Conservation (phyloP, 2,113 vertebrate genomes). For the Paratilapia polleni region DNA sequence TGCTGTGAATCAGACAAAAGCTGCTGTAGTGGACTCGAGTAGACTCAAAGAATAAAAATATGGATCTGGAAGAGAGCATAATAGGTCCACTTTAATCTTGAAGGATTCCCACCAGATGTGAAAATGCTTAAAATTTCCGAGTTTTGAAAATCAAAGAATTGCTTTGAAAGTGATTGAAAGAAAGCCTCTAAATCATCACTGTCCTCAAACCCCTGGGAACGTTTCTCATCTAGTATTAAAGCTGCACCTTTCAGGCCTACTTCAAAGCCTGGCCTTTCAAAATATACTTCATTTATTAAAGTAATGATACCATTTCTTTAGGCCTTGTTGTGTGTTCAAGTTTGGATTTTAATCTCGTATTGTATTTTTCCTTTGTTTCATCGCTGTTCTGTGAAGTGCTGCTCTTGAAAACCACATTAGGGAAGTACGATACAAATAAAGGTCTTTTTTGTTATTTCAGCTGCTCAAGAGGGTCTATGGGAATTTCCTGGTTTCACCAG, state of each 20-base stretch:
- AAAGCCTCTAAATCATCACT: not conserved
- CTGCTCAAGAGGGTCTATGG: conserved; percentile 93
- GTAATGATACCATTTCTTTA: not conserved
- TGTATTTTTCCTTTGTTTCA: not conserved
- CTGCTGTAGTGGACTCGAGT: not conserved
- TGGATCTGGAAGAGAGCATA: not conserved
- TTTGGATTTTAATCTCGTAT: not conserved
- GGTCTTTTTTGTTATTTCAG: conserved; percentile 71
- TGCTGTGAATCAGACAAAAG: not conserved
- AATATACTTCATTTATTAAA: not conserved
- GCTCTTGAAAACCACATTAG: not conserved
- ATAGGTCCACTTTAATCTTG: not conserved
- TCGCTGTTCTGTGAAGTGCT: not conserved
- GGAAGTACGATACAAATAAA: not conserved
- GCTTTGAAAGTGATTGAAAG: not conserved
- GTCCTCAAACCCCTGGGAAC: not conserved
- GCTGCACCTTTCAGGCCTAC: accelerated
- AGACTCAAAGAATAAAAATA: not conserved
- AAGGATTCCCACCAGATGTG: not conserved
- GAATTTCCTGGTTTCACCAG: conserved; percentile 87
- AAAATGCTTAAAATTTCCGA: not conserved
- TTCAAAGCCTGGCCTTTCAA: not conserved
- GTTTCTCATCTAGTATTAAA: not conserved
- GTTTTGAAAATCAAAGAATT: not conserved
- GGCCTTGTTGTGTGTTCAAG: accelerated